Evolutionary conservation across 2,888 invertebrate species (phyloP).

Genomic region (Acanthococcus lagerstroemiae): DNA sequence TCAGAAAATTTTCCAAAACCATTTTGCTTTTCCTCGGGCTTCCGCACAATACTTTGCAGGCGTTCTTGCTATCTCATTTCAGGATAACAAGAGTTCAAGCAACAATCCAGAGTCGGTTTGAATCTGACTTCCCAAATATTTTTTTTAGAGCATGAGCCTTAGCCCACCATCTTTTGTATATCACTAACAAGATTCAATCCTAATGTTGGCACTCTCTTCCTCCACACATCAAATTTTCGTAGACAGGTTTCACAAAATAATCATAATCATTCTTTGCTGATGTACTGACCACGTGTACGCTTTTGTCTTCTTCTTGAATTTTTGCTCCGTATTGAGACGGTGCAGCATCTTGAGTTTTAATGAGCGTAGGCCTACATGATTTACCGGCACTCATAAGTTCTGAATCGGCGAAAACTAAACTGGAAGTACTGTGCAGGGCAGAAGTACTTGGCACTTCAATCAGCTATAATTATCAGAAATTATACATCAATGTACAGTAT

Average conservation of each 20-base stretch:
- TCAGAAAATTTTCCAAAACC: no score
- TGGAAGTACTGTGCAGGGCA: not conserved
- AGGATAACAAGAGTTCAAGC: no score
- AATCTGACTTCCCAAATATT: no score
- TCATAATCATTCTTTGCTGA: not conserved
- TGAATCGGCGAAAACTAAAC: not conserved
- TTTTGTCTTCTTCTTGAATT: not conserved
- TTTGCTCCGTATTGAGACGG: not conserved
- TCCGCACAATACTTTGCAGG: no score
- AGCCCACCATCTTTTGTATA: no score
- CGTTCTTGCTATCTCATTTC: no score
- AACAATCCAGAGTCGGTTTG: no score
- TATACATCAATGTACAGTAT: not conserved
- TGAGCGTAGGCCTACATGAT: not conserved
- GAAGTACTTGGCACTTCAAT: not conserved
- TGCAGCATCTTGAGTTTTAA: not conserved
- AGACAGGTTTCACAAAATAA: not conserved
- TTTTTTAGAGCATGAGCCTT: no score
- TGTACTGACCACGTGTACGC: not conserved
- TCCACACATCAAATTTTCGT: no score
- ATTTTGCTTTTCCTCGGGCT: no score
- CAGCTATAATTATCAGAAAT: not conserved
- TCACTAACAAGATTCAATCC: no score
- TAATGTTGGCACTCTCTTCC: no score
- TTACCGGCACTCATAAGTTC: not conserved